Conservation (phyloP, 2,797 vertebrate genomes). For the Sebastes goodei region DNA sequence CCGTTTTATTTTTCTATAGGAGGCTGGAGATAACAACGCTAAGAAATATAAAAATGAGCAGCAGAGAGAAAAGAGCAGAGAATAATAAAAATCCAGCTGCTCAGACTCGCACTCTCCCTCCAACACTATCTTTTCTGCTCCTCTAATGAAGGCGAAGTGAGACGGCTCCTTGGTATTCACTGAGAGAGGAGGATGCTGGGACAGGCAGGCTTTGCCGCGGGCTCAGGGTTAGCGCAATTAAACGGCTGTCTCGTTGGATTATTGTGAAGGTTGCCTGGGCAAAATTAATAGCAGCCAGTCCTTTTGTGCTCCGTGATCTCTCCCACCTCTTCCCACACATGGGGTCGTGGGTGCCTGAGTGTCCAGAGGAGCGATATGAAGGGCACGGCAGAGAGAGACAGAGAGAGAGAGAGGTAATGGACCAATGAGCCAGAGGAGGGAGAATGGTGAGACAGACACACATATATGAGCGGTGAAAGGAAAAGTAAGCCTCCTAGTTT, state of each 20-base stretch:
- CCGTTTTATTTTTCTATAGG: conserved; percentile 14
- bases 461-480: neutral
- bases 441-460: neutral
- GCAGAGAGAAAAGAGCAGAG: neutral
- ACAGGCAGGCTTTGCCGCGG: conserved; percentile 37
- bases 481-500: neutral
- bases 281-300: conserved; percentile 72
- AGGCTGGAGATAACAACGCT: conserved; percentile 10
- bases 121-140: conserved; percentile 16
- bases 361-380: conserved; percentile 50
- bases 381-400: conserved; percentile 11
- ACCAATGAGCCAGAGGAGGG: conserved; percentile 6
- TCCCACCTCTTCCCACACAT: conserved; percentile 49
- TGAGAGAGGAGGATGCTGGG: conserved; percentile 41
- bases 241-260: conserved; percentile 76
- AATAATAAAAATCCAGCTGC: neutral
- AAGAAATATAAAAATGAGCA: conserved; percentile 1
- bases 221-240: conserved; percentile 77
- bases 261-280: conserved; percentile 71
- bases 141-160: conserved; percentile 67
- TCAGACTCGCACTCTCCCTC: neutral
- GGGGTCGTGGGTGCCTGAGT: conserved; percentile 52
- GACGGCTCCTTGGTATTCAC: conserved; percentile 67
- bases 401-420: conserved; percentile 5
- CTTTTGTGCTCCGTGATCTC: conserved; percentile 61